A percentile compares a stretch with the other conserved stretches of the same genome.
Conservation (phyloP, 1,140 invertebrate genomes). For the Bicyclus anynana region DNA sequence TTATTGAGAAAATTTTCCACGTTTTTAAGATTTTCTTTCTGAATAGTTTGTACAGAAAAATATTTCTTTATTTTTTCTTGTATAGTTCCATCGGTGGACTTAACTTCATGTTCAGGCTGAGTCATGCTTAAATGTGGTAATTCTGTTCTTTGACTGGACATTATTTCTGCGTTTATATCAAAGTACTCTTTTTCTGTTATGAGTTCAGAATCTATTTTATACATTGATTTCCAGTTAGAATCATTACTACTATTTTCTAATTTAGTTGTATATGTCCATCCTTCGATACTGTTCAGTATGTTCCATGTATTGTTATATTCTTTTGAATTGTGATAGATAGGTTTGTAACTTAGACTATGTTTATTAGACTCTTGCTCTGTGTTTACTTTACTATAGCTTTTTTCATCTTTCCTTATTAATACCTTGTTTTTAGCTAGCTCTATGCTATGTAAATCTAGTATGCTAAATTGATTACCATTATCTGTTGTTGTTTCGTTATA, state of each 20-base stretch:
- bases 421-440: slow-evolving; percentile 34
- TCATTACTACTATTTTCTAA: neutral
- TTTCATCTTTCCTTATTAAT: slow-evolving; percentile 9
- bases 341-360: neutral
- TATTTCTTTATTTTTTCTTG: slow-evolving; percentile 26
- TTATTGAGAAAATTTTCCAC: slow-evolving; percentile 22
- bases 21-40: slow-evolving; percentile 22
- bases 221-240: neutral
- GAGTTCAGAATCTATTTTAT: neutral
- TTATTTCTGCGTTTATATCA: neutral
- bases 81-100: slow-evolving; percentile 10
- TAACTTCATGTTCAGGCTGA: neutral
- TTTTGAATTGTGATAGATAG: neutral
- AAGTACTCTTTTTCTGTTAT: neutral
- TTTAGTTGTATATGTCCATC: neutral
- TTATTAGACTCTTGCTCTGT: neutral
- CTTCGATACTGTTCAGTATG: slow-evolving; percentile 20
- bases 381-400: neutral
- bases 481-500: slow-evolving; percentile 26
- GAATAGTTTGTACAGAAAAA: slow-evolving; percentile 11
- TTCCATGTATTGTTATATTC: slow-evolving; percentile 5
- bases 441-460: slow-evolving; percentile 26
- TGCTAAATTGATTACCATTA: slow-evolving; percentile 22
- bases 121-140: neutral
- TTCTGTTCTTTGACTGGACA: neutral